These are phyloP conservation scores for Bettongia penicillata DNA, from an alignment of 2,113 vertebrate genomes.

Conservation along the genomic window DNA sequence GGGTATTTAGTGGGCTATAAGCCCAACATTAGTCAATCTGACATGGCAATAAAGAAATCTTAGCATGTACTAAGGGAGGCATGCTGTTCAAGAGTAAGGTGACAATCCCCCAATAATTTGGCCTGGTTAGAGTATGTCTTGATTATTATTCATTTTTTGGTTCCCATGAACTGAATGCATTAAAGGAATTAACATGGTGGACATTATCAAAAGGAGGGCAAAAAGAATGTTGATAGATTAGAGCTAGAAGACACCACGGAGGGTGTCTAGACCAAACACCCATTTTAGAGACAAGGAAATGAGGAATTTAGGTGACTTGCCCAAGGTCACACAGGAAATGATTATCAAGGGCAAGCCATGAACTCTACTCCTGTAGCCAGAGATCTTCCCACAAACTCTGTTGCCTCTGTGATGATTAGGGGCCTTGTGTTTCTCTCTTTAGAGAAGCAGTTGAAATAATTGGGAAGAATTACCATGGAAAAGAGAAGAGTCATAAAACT, in stretches of 20 bases:
- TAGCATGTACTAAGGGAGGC: background rate
- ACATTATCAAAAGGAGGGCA: background rate
- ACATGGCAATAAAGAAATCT: background rate
- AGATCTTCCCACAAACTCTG: background rate
- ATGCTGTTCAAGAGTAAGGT: background rate
- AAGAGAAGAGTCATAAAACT: background rate
- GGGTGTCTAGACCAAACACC: background rate
- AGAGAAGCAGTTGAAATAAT: background rate
- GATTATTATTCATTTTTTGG: background rate
- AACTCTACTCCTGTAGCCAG: background rate
- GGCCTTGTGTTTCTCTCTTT: background rate
- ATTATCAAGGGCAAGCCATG: background rate
- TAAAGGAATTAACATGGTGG: background rate
- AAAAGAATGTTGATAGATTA: background rate
- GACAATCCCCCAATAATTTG: background rate
- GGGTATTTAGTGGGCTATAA: background rate
- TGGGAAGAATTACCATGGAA: background rate
- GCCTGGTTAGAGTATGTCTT: background rate
- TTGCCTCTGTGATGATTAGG: background rate
- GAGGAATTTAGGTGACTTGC: background rate
- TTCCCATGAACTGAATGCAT: background rate
- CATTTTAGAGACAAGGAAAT: background rate
- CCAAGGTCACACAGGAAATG: background rate
- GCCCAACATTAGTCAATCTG: background rate
- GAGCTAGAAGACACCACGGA: background rate